These are phyloP conservation scores for Chondrilla cf. caribensis DNA, from an alignment of 37 sponge, comb jelly and placozoan genomes.

Conservation along the genomic window DNA sequence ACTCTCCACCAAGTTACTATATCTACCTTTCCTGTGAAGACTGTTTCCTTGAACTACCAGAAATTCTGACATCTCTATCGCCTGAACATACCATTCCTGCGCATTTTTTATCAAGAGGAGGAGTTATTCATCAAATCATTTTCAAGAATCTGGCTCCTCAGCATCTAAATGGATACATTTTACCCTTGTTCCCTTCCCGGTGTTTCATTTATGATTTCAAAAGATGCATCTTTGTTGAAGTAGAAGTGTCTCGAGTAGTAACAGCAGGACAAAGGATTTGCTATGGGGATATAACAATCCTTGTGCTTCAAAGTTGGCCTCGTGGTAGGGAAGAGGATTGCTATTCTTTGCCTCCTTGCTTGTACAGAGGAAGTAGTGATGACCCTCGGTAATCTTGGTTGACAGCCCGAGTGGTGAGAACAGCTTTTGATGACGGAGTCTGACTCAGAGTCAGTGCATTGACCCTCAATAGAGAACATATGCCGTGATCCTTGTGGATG, in stretches of 20 bases:
- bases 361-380: background rate
- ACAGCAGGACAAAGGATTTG: background rate
- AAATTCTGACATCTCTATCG: background rate
- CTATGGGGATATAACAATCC: background rate
- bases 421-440: too few relatives aligned
- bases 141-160: background rate
- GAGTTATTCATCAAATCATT: background rate
- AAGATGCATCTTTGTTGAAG: background rate
- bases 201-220: background rate
- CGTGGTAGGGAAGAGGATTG: background rate
- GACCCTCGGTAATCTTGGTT: conserved; percentile 7
- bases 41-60: conserved; percentile 15
- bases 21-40: conserved; percentile 1
- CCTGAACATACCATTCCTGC: background rate
- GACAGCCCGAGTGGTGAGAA: too few relatives aligned
- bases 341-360: background rate
- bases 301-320: background rate
- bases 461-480: too few relatives aligned
- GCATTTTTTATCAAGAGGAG: background rate
- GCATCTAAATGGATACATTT: background rate
- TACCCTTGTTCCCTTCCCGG: conserved; percentile 11
- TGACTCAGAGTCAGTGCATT: too few relatives aligned
- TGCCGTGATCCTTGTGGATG: too few relatives aligned
- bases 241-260: background rate
- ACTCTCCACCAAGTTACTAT: background rate